A percentile compares a stretch with the other conserved stretches of the same genome.
These are phyloP conservation scores for Pollachius pollachius DNA, from an alignment of 2,113 vertebrate genomes.

Conservation along the genomic window DNA sequence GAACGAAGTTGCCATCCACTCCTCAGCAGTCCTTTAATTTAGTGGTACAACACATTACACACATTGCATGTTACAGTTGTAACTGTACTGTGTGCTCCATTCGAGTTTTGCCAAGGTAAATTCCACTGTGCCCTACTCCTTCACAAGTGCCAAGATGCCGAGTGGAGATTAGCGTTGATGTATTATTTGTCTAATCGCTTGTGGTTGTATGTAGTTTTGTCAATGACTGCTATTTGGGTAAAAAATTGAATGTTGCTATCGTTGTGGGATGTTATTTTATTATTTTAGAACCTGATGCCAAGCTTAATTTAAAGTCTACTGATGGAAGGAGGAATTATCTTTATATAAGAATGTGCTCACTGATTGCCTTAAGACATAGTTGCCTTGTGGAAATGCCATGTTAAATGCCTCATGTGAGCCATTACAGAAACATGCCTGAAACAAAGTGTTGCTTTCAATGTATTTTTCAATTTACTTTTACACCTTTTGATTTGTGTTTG, in stretches of 20 bases:
- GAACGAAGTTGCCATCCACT: neutral
- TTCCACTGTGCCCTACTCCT: conserved; percentile 16
- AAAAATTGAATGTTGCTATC: conserved; percentile 25
- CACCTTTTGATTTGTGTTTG: too few relatives aligned
- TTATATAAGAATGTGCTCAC: conserved; percentile 27
- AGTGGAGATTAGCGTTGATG: neutral
- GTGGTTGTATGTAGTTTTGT: neutral
- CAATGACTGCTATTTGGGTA: too few relatives aligned
- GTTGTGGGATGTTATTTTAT: conserved; percentile 7
- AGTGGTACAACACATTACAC: too few relatives aligned
- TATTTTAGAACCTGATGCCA: conserved; percentile 31
- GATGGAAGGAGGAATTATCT: conserved; percentile 41
- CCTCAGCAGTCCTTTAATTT: neutral
- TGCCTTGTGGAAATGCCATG: conserved; percentile 19
- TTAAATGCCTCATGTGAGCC: neutral
- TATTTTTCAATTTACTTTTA: too few relatives aligned
- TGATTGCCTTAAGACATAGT: neutral
- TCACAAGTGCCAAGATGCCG: conserved; percentile 36
- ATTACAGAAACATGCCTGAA: too few relatives aligned
- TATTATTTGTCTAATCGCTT: neutral
- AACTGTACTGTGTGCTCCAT: too few relatives aligned
- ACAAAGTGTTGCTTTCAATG: too few relatives aligned
- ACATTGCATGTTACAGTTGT: neutral
- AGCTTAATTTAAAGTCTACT: conserved; percentile 43
- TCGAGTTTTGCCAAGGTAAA: conserved; percentile 8